Base-by-base conservation (phyloP, 2,113 vertebrate genomes). In the Odocoileus virginianus region DNA sequence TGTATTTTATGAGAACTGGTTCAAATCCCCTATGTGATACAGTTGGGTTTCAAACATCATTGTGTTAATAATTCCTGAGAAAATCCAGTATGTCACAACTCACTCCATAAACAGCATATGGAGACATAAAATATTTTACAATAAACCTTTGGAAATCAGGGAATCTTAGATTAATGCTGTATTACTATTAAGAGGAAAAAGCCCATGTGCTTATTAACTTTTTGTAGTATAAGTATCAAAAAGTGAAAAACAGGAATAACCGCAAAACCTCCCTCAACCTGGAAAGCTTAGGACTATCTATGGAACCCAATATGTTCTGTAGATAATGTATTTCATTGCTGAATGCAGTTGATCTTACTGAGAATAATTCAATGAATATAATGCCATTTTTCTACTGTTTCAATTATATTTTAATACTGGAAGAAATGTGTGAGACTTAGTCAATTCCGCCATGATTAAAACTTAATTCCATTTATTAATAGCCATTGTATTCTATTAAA, bases 371-470 rank as follows among this genome's bases (percentile, higher is more conserved):
- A 87, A 55, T 95, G 64, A 92, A 33, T 60, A 5, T 55, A 76
- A 84, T 40, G 36, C 25, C 71, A 47, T 92, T 89, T 90, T 95
- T 94, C 92, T 96, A 47, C 87, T 60, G 13, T 82, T 95, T 96
- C 91, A 94, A 90, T 89, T 95, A 92, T 78, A 87, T 83, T 97
- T 97, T 95, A 97, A 78, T 71, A 71, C 36, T 55, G 43, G 40
- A 87, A 95, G 36, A 83, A 55, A 96, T 95, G 58, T 61, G 17
- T 94, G n/a, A 91, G 78, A 54, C 45, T 92, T 87, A 58, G 28
- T 95, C 61, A 93, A 61, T 93, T 95, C 43, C 60, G 33, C 40
- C 50, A 55, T 87, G 84, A 94, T 87, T 92, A 83, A 97, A 97
- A 67, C 93, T 96, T 95, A 89, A 89, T 94, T 95, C 60, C 76